Base-by-base conservation (phyloP, 2,113 vertebrate genomes). In the Natator depressus region DNA sequence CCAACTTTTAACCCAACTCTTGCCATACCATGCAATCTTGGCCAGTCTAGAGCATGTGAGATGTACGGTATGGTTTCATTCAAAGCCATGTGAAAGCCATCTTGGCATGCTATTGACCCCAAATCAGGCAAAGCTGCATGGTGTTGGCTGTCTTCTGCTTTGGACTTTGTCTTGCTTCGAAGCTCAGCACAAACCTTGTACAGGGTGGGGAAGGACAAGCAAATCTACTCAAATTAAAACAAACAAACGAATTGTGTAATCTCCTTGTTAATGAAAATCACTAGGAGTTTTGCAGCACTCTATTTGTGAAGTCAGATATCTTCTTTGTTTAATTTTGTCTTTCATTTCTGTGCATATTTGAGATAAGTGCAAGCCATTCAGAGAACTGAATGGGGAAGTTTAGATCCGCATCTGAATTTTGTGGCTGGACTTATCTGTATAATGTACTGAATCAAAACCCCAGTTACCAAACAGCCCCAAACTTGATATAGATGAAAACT, bases 381-480 rank as follows among this genome's bases (percentile, higher is more conserved):
- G 62, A 90, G 38, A 62, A 75, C 57, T 89, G 89, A 82, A 72
- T 0, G 19, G 85, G 88, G 78, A 80, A 88, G 27, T 93, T 94
- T 95, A 84, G 89, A 84, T 94, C 38, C 46, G 94, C 89, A 93
- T 93, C 90, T 94, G 76, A 97, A 94, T 87, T 93, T 80, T 78
- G 80, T 88, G 78, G 85, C 5, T 92, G 90, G 95, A 90, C 38
- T 88, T 91, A 53, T 55, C 62, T 92, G 62, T 22, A 50, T 86
- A 3, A 76, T 88, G 93, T 80, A 95, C 53, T 5, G 20, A 84
- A 75, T 38, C 87, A 85, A 94, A 94, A 72, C 22, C 85, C 84
- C 53, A 47, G 81, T 93, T 91, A 94, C 80, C 62, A 88, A 90
- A 85, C 72, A 86, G 94, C 90, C 79, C 89, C 94, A 91, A 95